phyloP scores from a whole-genome alignment of 2,888 invertebrate genomes.

The Tipula helvola region DNA sequence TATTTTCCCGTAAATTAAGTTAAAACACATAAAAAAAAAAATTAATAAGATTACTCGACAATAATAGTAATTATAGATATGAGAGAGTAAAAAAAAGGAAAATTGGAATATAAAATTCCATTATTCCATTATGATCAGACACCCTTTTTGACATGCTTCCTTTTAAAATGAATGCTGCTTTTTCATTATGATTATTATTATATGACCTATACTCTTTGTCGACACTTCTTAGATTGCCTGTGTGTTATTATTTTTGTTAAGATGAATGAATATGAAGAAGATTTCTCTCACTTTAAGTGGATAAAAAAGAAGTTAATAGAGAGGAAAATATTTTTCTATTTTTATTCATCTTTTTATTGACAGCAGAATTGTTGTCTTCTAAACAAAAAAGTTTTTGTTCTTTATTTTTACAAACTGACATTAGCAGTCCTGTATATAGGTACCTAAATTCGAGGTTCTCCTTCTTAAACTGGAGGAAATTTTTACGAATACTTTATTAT shows the following conservation, averaged over 20 bases:
- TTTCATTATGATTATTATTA: not conserved
- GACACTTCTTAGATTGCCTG: not conserved
- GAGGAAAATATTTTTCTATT: not conserved
- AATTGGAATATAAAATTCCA: not conserved
- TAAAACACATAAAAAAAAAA: not conserved
- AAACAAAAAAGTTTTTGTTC: not conserved
- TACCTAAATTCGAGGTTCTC: too few relatives aligned
- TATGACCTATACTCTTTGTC: not conserved
- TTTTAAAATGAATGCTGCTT: not conserved
- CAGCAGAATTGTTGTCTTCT: not conserved
- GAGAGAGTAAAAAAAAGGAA: not conserved
- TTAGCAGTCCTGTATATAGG: not conserved
- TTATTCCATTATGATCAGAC: not conserved
- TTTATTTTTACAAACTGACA: not conserved
- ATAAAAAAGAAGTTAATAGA: not conserved
- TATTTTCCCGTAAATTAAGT: not conserved
- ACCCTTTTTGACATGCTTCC: not conserved
- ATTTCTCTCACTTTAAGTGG: not conserved
- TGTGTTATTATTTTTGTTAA: not conserved
- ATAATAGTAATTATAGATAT: not conserved
- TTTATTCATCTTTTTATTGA: not conserved
- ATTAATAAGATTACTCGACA: not conserved
- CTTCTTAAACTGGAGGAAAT: too few relatives aligned
- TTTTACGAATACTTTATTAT: too few relatives aligned
- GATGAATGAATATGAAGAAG: not conserved